These are phyloP conservation scores for Platycheirus rosarum DNA, from an alignment of 2,888 invertebrate genomes.

Conservation along the genomic window DNA sequence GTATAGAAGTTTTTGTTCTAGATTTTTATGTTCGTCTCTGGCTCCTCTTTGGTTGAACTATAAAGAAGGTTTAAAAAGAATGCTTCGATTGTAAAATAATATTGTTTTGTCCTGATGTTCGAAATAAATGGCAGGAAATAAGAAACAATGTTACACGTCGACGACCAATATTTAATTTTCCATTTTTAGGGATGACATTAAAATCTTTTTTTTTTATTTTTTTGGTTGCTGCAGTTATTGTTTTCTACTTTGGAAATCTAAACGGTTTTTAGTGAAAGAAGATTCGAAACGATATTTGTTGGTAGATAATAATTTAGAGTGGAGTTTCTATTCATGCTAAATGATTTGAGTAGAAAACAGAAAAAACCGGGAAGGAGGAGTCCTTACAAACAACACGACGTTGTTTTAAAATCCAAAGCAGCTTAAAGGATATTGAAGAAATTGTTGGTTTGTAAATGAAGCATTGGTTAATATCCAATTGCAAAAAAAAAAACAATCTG, in stretches of 20 bases:
- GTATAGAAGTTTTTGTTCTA: slow-evolving; percentile 4
- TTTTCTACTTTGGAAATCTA: neutral
- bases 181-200: slow-evolving; percentile 24
- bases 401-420: too few species aligned
- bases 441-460: too few species aligned
- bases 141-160: neutral
- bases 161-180: slow-evolving; percentile 53
- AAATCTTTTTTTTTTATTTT: slow-evolving; percentile 7
- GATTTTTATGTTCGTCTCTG: neutral
- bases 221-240: neutral
- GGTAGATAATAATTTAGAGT: neutral
- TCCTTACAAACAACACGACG: too few species aligned
- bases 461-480: too few species aligned
- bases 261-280: neutral
- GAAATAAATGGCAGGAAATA: slow-evolving; percentile 17
- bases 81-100: slow-evolving; percentile 2
- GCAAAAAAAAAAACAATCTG: too few species aligned
- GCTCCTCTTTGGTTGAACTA: slow-evolving; percentile 1
- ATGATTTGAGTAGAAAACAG: too few species aligned
- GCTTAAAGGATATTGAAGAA: too few species aligned
- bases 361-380: too few species aligned
- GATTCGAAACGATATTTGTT: neutral
- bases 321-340: neutral
- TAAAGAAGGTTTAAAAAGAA: slow-evolving; percentile 13
- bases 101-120: neutral